Evolutionary conservation across 1,140 invertebrate genomes (phyloP).

Genomic region (Drosophila eugracilis): DNA sequence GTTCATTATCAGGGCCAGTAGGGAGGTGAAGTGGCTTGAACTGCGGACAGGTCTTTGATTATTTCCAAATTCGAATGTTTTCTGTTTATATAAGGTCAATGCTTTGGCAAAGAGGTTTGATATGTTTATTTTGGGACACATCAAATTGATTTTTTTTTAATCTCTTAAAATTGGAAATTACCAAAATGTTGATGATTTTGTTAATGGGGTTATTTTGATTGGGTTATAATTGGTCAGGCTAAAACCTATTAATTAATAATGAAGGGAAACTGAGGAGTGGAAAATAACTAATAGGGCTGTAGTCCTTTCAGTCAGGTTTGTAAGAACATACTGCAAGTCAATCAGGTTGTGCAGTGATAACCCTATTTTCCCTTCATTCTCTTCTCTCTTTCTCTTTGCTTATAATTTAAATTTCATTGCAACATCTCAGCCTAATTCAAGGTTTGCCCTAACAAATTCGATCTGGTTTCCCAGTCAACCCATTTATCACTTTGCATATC

Average conservation of each 20-base stretch:
- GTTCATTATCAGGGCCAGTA: slow-evolving; percentile 26
- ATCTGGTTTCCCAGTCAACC: slow-evolving; percentile 23
- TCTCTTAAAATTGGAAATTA: slow-evolving; percentile 3
- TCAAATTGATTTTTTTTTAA: neutral
- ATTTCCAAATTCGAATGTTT: slow-evolving; percentile 12
- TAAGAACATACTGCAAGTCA: no score
- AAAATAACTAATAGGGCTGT: neutral
- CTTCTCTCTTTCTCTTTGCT: neutral
- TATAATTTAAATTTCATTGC: slow-evolving; percentile 16
- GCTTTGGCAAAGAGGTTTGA: neutral
- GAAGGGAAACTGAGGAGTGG: no score
- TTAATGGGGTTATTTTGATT: neutral
- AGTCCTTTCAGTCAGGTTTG: no score
- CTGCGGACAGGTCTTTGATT: no score
- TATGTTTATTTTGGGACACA: slow-evolving; percentile 27
- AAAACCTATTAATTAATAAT: neutral
- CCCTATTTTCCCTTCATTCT: neutral
- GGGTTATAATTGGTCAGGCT: neutral
- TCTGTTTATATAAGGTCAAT: slow-evolving; percentile 20
- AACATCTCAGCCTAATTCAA: slow-evolving; percentile 26
- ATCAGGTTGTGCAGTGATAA: no score
- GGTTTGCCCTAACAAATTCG: slow-evolving; percentile 21
- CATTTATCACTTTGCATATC: slow-evolving; percentile 8
- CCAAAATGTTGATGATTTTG: slow-evolving; percentile 7
- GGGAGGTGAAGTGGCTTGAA: slow-evolving; percentile 8